Evolutionary conservation across 2,888 invertebrate species (phyloP).

Genomic region (Lepidocyrtinus sp.): DNA sequence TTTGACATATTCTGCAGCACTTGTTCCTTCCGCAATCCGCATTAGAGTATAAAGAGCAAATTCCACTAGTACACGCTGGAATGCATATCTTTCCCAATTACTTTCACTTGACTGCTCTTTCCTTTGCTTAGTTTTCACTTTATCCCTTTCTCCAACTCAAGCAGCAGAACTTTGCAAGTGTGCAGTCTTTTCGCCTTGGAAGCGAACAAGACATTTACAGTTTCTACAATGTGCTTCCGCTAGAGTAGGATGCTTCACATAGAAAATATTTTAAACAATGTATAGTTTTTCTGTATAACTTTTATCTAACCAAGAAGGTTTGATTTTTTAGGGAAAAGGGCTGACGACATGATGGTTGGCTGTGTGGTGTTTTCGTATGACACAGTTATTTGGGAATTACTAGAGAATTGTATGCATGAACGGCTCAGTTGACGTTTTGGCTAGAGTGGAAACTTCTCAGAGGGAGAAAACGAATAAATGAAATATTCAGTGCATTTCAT

Average conservation of each 20-base stretch:
- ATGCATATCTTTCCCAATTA: conserved; percentile 3
- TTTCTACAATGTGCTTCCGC: not conserved
- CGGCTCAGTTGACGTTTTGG: conserved; percentile 47
- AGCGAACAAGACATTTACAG: not conserved
- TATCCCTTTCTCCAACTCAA: conserved; percentile 4
- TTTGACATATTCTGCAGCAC: not conserved
- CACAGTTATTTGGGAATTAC: not conserved
- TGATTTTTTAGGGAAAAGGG: not conserved
- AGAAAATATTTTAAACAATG: not conserved
- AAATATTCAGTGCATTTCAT: not conserved
- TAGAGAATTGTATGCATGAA: conserved; percentile 40
- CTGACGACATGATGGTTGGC: not conserved
- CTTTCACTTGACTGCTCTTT: conserved; percentile 41
- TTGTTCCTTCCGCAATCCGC: not conserved
- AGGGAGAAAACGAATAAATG: not conserved
- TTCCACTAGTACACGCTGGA: not conserved
- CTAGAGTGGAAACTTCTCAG: conserved; percentile 31
- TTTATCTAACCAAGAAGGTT: not conserved
- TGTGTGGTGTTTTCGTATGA: not conserved
- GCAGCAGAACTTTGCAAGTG: not conserved
- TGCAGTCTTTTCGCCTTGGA: not conserved
- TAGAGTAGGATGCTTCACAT: not conserved
- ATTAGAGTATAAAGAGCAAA: not conserved
- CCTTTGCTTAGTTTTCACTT: conserved; percentile 14
- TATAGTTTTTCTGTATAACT: not conserved